Evolutionary conservation across 2,113 vertebrate species (phyloP), one percentile per base, ranked within the genome.

Genomic region (human): DNA sequence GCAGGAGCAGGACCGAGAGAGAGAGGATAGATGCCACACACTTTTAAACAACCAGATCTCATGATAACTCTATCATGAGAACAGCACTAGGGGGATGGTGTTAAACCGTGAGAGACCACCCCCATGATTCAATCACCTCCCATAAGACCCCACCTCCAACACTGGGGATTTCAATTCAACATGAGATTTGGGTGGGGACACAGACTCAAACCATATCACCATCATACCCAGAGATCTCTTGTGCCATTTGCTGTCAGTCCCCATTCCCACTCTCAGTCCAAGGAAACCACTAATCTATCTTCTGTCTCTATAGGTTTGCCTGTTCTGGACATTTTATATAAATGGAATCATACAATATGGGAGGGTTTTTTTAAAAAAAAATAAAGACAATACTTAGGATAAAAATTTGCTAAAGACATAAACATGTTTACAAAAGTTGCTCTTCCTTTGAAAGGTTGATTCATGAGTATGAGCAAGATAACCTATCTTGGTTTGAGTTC

Each of bases 381-480:
- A 85, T 82, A 84, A 92, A 86, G 43, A 75, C 27, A 82, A 52
- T 40, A 35, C 87, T 88, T 93, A 66, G 55, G 35, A 82, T 52
- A 18, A 12, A 23, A 14, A 22, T 72, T 96, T 97, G 35, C n/a
- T 87, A 75, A 83, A 82, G 50, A 30, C 61, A 68, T 45, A 84
- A 95, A 72, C 75, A 61, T 84, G 14, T 85, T 94, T 78, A 79
- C 8, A 83, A 93, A 93, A 93, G 22, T 25, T 89, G 50, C 38
- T 94, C 78, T 97, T 97, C 79, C 94, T 91, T 97, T 80, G 85
- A 96, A 76, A 98, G 61, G 52, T 61, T 97, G 94, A 97, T 97
- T 91, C 87, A 93, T 96, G 83, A 95, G 78, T 97, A 57, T 79
- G 61, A 80, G 59, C 9, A 76, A 83, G 73, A 75, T 96, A 30